phyloP scores from a whole-genome alignment of 2,797 vertebrate genomes.

The Pygocentrus nattereri region DNA sequence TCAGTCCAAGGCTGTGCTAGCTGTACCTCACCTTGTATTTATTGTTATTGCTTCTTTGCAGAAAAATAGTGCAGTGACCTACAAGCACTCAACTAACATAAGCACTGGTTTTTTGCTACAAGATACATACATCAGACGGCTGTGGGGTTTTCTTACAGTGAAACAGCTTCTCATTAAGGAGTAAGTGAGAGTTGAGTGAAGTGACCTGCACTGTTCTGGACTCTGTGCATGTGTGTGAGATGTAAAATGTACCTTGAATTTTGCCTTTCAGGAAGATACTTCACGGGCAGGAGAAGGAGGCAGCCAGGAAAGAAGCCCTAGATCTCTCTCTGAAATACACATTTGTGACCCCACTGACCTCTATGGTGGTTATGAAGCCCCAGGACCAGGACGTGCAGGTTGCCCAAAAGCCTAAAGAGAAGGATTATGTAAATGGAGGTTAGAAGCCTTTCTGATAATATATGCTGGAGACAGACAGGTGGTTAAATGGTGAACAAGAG shows the following conservation, averaged over 20 bases:
- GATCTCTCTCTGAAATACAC: conserved; percentile 77
- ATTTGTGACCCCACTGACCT: conserved; percentile 84
- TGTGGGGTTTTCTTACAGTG: conserved; percentile 85
- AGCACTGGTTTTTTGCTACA: conserved; percentile 46
- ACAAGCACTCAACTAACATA: too few species aligned
- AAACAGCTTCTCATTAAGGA: conserved; percentile 81
- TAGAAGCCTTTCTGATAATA: too few species aligned
- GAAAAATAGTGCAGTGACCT: conserved; percentile 59
- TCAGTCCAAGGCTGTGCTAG: too few species aligned
- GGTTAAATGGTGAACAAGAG: too few species aligned
- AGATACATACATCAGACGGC: conserved; percentile 70
- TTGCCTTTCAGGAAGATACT: too few species aligned
- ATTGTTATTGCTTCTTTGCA: too few species aligned
- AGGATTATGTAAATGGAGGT: too few species aligned
- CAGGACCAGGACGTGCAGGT: conserved; percentile 70
- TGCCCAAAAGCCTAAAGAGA: conserved; percentile 81
- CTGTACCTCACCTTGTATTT: too few species aligned
- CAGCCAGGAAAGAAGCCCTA: conserved; percentile 67
- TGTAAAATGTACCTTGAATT: too few species aligned
- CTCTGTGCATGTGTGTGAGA: too few species aligned
- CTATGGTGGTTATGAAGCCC: conserved; percentile 86
- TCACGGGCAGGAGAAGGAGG: conserved; percentile 66
- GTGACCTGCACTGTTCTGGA: too few species aligned
- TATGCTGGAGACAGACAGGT: too few species aligned
- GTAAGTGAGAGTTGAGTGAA: conserved; percentile 83